phyloP scores from a whole-genome alignment of 2,113 vertebrate species.

The Rhodinocichla rosea region DNA sequence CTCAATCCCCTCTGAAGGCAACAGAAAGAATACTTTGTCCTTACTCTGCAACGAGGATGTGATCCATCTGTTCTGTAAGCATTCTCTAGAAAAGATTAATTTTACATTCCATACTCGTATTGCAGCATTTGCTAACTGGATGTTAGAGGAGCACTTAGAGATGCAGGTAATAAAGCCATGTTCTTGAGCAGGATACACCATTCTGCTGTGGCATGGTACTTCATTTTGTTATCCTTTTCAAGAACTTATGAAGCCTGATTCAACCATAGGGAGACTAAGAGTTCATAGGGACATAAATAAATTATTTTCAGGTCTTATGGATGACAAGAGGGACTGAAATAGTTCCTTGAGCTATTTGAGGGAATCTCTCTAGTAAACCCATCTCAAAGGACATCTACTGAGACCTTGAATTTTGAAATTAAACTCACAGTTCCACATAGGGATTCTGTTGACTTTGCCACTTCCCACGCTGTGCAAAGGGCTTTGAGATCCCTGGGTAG shows the following conservation, averaged over 20 bases:
- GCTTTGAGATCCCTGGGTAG: background rate
- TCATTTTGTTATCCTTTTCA: background rate
- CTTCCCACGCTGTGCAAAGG: background rate
- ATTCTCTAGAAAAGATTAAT: background rate
- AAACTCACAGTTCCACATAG: background rate
- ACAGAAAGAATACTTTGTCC: background rate
- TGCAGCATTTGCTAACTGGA: background rate
- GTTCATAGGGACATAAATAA: background rate
- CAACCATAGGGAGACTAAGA: background rate
- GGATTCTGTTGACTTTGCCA: slow-evolving; percentile 1
- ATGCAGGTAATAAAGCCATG: background rate
- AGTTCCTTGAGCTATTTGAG: background rate
- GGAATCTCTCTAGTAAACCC: background rate
- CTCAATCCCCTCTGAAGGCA: background rate
- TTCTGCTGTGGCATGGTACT: background rate
- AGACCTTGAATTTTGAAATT: background rate
- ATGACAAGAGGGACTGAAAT: background rate
- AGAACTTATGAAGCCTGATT: background rate
- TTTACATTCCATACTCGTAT: background rate
- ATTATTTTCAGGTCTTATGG: background rate
- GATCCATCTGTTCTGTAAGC: background rate
- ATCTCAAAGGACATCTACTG: background rate
- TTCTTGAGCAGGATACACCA: background rate
- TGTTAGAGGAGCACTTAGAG: background rate
- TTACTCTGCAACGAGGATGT: background rate